Evolutionary conservation across 30 jellyfish, hydroid and myxozoan species (phyloP).

Genomic region (Chironex yamaguchii): DNA sequence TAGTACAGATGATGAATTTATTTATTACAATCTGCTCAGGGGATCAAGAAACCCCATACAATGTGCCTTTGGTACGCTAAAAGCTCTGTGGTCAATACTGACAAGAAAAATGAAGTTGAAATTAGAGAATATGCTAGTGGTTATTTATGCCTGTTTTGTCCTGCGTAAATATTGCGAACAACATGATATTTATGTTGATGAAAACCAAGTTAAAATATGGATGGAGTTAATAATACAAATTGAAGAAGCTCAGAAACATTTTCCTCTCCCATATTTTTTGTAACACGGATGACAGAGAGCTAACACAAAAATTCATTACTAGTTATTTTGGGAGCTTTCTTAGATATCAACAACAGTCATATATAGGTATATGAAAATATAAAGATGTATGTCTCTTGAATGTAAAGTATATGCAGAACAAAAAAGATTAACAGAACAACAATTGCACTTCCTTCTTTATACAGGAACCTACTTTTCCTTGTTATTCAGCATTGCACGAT

Average conservation of each 20-base stretch:
- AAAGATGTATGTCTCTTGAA: too few species aligned
- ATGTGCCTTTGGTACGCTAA: slow-evolving; percentile 78
- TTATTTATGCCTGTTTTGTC: slow-evolving; percentile 65
- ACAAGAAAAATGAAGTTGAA: slow-evolving; percentile 48
- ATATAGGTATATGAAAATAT: too few species aligned
- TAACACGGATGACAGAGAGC: too few species aligned
- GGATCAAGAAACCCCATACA: slow-evolving; percentile 73
- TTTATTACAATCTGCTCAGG: slow-evolving; percentile 56
- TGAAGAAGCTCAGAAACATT: not conserved
- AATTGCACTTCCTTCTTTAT: too few species aligned
- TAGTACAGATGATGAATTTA: slow-evolving; percentile 57
- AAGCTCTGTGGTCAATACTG: slow-evolving; percentile 68
- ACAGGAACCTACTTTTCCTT: too few species aligned
- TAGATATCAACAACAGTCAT: too few species aligned
- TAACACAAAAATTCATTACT: too few species aligned
- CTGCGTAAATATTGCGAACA: slow-evolving; percentile 75
- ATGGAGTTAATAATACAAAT: not conserved
- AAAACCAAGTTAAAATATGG: not conserved
- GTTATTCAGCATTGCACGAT: too few species aligned
- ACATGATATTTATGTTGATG: slow-evolving; percentile 18
- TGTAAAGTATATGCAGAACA: too few species aligned
- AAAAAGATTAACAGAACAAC: too few species aligned
- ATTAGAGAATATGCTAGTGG: slow-evolving; percentile 39
- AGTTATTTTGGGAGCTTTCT: too few species aligned
- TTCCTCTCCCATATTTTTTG: slow-evolving; percentile 44